A percentile compares a stretch with the other conserved stretches of the same genome.
Evolutionary conservation across 2,888 invertebrate species (phyloP).

Genomic region (Chironomus tentans): DNA sequence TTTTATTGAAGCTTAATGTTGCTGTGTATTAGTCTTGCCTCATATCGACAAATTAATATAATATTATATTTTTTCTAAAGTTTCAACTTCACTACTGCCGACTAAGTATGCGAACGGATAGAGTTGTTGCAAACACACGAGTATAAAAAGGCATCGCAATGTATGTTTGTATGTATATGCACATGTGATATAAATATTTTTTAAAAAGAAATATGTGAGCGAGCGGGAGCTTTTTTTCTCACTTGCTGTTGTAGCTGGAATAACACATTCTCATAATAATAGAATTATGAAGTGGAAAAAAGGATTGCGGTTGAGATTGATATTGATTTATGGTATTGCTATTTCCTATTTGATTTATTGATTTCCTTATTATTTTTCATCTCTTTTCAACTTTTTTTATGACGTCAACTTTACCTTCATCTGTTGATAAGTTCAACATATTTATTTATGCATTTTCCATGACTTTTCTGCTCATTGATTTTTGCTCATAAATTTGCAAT

Average conservation of each 20-base stretch:
- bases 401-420: background rate
- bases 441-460: no score
- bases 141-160: no score
- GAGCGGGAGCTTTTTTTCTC: background rate
- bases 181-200: no score
- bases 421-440: background rate
- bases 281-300: no score
- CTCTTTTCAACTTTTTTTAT: background rate
- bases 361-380: background rate
- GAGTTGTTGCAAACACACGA: no score
- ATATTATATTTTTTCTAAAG: background rate
- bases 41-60: background rate
- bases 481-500: no score
- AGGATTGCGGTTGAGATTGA: background rate
- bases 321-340: background rate
- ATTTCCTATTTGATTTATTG: background rate
- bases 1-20: slow-evolving; percentile 18
- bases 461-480: no score
- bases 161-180: no score
- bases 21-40: background rate
- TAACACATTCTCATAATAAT: no score
- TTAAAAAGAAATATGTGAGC: background rate
- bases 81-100: no score
- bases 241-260: background rate
- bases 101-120: no score